A percentile compares a stretch with the other conserved stretches of the same genome.
Evolutionary conservation across 2,888 invertebrate species (phyloP).

Genomic region (Itoplectis maculator): DNA sequence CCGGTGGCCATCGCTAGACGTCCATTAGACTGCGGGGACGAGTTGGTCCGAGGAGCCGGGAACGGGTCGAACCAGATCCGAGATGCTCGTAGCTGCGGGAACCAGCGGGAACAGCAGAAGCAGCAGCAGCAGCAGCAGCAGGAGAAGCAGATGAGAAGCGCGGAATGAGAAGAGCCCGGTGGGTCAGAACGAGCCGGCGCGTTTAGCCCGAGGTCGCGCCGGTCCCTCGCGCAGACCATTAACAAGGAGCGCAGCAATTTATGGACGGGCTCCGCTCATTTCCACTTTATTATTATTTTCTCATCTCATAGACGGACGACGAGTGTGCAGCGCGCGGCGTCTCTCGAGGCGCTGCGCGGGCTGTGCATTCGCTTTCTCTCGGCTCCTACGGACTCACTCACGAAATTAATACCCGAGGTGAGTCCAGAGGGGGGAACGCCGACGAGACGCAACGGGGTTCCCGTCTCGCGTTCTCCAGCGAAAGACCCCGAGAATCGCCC

Average conservation of each 20-base stretch:
- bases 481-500: conserved; percentile 9
- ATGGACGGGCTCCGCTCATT: conserved; percentile 84
- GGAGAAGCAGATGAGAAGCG: conserved; percentile 64
- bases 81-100: conserved; percentile 38
- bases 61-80: conserved; percentile 67
- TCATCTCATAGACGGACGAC: conserved; percentile 81
- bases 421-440: conserved; percentile 26
- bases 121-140: conserved; percentile 45
- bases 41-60: no score
- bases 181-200: conserved; percentile 81
- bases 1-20: conserved; percentile 82
- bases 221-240: conserved; percentile 81
- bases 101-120: conserved; percentile 44
- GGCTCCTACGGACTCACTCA: conserved; percentile 76
- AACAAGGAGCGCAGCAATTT: conserved; percentile 84
- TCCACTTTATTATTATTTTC: conserved; percentile 84
- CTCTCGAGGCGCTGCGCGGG: background rate
- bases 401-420: conserved; percentile 63
- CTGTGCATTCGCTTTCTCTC: conserved; percentile 76
- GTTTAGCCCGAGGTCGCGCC: conserved; percentile 82
- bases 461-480: conserved; percentile 37
- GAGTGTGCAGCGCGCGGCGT: conserved; percentile 9
- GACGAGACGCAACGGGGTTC: conserved; percentile 44
- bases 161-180: conserved; percentile 66
- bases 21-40: conserved; percentile 83